Percentiles rank a stretch among this genome's conserved stretches.
Conservation (phyloP, 2,797 vertebrate species). For the Falco novaeseelandiae region DNA sequence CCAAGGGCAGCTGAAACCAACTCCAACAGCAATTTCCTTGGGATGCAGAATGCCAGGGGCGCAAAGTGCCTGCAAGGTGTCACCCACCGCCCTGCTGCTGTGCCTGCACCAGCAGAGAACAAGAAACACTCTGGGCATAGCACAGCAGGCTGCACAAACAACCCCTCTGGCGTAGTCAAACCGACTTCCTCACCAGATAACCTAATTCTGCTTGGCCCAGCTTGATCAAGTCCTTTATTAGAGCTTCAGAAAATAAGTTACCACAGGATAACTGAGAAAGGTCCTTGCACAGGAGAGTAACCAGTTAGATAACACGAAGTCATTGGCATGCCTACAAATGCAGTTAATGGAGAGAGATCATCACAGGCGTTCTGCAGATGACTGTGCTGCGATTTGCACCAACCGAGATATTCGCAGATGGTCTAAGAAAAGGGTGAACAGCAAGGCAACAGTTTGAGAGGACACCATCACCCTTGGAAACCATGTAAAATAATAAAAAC, state of each 20-base stretch:
- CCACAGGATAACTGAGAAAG: background rate
- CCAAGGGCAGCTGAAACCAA: background rate
- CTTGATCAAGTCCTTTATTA: background rate
- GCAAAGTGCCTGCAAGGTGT: background rate
- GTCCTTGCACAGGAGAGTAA: background rate
- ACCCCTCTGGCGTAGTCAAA: background rate
- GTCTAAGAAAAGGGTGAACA: background rate
- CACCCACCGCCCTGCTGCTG: background rate
- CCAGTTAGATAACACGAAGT: background rate
- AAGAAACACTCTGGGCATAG: background rate
- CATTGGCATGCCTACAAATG: background rate
- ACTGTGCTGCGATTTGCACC: background rate
- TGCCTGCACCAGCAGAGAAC: background rate
- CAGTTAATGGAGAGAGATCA: background rate
- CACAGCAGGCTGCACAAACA: background rate
- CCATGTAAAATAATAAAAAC: background rate
- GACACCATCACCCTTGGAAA: background rate
- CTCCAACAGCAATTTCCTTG: background rate
- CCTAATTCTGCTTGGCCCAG: background rate
- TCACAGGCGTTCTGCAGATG: background rate
- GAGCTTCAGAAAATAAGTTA: background rate
- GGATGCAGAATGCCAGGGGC: background rate
- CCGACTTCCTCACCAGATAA: background rate
- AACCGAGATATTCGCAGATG: background rate
- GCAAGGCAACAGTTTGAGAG: background rate